Conservation (phyloP, 1,140 invertebrate genomes). For the Drosophila arizonae region DNA sequence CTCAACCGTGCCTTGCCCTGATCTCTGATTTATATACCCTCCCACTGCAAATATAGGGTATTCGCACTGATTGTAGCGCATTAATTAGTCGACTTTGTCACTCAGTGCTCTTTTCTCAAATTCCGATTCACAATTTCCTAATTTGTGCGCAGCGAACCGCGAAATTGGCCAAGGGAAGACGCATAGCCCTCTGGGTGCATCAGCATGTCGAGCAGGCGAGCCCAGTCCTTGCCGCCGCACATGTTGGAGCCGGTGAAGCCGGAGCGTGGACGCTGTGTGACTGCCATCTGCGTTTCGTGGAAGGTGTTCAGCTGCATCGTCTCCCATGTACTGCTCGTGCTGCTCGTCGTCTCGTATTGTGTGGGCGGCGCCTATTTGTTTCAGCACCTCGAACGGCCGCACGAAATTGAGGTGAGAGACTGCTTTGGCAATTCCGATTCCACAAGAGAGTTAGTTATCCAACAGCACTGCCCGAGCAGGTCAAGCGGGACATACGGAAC, state of each 20-base stretch:
- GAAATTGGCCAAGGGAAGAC: conserved; percentile 46
- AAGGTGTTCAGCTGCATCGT: conserved; percentile 93
- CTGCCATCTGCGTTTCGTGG: conserved; percentile 86
- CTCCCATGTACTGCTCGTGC: conserved; percentile 93
- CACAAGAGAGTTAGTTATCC: background rate
- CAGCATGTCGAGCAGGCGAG: conserved; percentile 72
- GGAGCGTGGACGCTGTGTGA: conserved; percentile 83
- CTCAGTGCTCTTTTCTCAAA: background rate
- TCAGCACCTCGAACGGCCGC: conserved; percentile 88
- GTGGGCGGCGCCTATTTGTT: conserved; percentile 94
- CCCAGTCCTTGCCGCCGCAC: conserved; percentile 75
- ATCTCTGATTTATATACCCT: background rate
- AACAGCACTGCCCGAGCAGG: conserved; percentile 82
- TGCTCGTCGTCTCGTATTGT: conserved; percentile 92
- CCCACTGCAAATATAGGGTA: background rate
- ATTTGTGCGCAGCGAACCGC: conserved; percentile 56
- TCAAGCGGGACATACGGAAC: conserved; percentile 90
- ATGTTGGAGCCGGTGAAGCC: conserved; percentile 73
- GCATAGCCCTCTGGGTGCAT: conserved; percentile 16
- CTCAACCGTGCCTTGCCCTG: too few relatives aligned
- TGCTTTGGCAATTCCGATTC: too few relatives aligned
- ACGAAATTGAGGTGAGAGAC: conserved; percentile 88
- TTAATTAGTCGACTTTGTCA: background rate
- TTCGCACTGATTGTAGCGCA: conserved; percentile 3
- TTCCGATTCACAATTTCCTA: conserved; percentile 25